Conservation (phyloP, 2,113 vertebrate species). For the Lagopus leucura region DNA sequence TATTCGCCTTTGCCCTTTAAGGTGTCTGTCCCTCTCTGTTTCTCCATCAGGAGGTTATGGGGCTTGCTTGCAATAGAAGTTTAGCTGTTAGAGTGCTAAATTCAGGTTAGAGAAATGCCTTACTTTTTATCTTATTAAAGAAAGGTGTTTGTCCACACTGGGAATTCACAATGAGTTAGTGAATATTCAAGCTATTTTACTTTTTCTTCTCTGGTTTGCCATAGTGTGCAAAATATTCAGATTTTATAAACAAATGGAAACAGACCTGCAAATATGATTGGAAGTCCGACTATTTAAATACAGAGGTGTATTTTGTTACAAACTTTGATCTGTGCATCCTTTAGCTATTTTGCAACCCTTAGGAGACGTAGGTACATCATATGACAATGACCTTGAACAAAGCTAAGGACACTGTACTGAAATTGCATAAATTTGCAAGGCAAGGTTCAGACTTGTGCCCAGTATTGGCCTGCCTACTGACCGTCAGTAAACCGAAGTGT, state of each 20-base stretch:
- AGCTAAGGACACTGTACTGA: neutral
- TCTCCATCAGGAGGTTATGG: neutral
- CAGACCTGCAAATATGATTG: neutral
- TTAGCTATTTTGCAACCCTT: neutral
- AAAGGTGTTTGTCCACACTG: neutral
- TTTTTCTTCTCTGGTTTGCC: neutral
- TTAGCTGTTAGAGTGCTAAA: neutral
- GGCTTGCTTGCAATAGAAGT: accelerated
- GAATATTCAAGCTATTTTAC: neutral
- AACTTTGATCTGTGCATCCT: neutral
- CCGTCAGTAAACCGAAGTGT: slow-evolving; percentile 83
- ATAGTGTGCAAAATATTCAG: neutral
- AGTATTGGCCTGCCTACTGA: slow-evolving; percentile 39
- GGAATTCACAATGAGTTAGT: neutral
- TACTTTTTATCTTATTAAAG: neutral
- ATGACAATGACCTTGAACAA: neutral
- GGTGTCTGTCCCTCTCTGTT: neutral
- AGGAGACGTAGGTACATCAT: neutral
- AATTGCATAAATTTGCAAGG: neutral
- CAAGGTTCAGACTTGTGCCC: neutral
- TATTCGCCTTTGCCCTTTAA: neutral
- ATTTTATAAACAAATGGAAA: neutral
- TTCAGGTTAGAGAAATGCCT: neutral
- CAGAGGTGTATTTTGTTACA: neutral
- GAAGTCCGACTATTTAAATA: neutral